These are phyloP conservation scores for Neolamprologus variostigma DNA, from an alignment of 2,113 vertebrate genomes.

Conservation along the genomic window DNA sequence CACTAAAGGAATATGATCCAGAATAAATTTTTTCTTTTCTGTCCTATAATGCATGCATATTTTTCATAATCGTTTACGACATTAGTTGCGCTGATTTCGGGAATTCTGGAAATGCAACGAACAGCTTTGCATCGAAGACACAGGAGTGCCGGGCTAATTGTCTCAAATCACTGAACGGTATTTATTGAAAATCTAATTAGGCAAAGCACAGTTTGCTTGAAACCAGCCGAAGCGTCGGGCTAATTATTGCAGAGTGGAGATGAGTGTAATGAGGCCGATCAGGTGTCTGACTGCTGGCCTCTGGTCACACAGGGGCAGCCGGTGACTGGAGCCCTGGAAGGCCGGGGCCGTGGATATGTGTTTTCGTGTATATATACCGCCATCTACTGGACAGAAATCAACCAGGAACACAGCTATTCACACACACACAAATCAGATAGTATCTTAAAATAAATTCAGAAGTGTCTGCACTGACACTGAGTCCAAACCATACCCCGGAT, in stretches of 20 bases:
- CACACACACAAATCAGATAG: not conserved
- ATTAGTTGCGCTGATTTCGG: not conserved
- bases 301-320: not conserved
- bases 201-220: not conserved
- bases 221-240: not conserved
- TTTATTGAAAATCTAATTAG: constrained; percentile 6
- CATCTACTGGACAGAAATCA: constrained; percentile 62
- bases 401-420: not conserved
- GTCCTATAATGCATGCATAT: not conserved
- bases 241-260: constrained; percentile 50
- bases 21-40: not conserved
- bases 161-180: not conserved
- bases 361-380: constrained; percentile 54
- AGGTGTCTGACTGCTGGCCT: constrained; percentile 47
- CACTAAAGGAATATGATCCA: not conserved
- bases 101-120: not conserved
- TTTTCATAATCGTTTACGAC: not conserved
- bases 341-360: not conserved
- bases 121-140: not conserved
- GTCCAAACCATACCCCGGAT: not conserved
- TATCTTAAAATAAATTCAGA: not conserved
- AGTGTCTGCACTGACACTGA: not conserved
- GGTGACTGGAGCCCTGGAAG: not conserved
- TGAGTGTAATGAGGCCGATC: constrained; percentile 47
- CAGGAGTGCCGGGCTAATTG: not conserved